A percentile compares a stretch with the other conserved stretches of the same genome.
phyloP scores from a whole-genome alignment of 2,888 invertebrate species.

The Lysandra bellargus region DNA sequence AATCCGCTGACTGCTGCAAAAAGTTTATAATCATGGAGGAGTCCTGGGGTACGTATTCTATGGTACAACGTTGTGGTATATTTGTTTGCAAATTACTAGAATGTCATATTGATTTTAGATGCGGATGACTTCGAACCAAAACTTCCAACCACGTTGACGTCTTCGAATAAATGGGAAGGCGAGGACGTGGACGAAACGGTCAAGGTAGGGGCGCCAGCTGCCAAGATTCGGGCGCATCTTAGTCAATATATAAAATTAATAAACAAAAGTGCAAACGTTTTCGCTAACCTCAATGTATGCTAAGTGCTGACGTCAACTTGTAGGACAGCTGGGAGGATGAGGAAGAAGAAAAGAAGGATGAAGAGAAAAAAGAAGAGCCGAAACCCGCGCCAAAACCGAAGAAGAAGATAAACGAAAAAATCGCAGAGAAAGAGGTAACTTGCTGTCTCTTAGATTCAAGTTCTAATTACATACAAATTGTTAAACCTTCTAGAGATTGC shows the following conservation, averaged over 20 bases:
- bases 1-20: slow-evolving; percentile 67
- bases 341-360: slow-evolving; percentile 89
- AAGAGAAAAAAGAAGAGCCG: slow-evolving; percentile 83
- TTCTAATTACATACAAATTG: neutral
- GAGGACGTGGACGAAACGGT: slow-evolving; percentile 93
- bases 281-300: slow-evolving; percentile 67
- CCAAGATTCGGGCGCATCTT: slow-evolving; percentile 53
- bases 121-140: slow-evolving; percentile 86
- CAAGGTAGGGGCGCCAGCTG: slow-evolving; percentile 81
- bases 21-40: slow-evolving; percentile 82
- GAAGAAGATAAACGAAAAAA: slow-evolving; percentile 88
- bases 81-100: slow-evolving; percentile 38
- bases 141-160: slow-evolving; percentile 80
- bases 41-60: slow-evolving; percentile 83
- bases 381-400: slow-evolving; percentile 84
- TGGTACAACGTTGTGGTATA: slow-evolving; percentile 36
- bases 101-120: slow-evolving; percentile 76
- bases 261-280: slow-evolving; percentile 34
- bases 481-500: slow-evolving; percentile 74
- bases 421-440: slow-evolving; percentile 92
- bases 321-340: slow-evolving; percentile 98
- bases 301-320: slow-evolving; percentile 71
- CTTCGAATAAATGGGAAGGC: slow-evolving; percentile 90
- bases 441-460: neutral
- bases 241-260: neutral